Conservation (phyloP, 2,113 vertebrate genomes). For the Hypocryptadius cinnamomeus region DNA sequence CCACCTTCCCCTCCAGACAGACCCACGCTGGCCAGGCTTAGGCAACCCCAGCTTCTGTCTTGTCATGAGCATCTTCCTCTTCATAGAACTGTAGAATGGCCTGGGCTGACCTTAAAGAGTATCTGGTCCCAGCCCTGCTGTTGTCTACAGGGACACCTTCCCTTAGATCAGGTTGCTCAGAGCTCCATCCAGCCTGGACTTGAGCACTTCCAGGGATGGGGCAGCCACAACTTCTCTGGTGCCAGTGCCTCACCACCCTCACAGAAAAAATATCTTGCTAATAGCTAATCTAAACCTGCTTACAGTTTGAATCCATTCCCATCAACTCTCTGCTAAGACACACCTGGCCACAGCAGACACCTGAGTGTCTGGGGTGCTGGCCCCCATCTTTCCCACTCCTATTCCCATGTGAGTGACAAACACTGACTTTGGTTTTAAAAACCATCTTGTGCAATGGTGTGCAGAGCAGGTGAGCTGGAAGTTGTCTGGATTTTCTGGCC, state of each 20-base stretch:
- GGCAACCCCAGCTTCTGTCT: neutral
- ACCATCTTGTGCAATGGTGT: fast-evolving
- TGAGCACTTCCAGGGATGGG: neutral
- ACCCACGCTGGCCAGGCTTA: neutral
- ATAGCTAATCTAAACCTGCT: neutral
- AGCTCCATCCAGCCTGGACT: neutral
- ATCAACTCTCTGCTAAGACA: neutral
- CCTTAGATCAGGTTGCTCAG: neutral
- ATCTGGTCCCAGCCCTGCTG: neutral
- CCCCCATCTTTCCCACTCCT: neutral
- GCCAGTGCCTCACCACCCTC: neutral
- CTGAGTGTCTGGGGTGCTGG: neutral
- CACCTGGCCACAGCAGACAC: neutral
- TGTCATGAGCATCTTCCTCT: neutral
- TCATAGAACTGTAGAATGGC: neutral
- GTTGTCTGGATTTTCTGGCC: neutral
- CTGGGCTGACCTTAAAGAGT: neutral
- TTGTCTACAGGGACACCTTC: neutral
- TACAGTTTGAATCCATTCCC: neutral
- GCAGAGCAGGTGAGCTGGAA: neutral
- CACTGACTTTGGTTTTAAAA: neutral
- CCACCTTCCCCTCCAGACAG: neutral
- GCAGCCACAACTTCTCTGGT: neutral
- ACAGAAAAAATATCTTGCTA: neutral
- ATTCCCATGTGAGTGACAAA: fast-evolving